phyloP scores from a whole-genome alignment of 2,888 invertebrate genomes.

The Leptinotarsa haldemani region DNA sequence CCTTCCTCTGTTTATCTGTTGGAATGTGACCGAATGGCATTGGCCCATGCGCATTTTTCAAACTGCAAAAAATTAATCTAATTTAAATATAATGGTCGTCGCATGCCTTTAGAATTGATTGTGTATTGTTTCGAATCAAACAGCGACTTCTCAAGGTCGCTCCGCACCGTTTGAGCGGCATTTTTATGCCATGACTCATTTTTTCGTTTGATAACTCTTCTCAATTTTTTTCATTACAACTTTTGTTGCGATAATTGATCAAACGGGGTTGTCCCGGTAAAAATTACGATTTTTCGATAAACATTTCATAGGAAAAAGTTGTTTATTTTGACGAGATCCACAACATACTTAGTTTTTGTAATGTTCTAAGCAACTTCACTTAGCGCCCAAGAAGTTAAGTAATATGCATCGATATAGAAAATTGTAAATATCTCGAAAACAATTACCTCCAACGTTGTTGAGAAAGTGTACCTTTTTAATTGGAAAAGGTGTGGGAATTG shows the following conservation, averaged over 20 bases:
- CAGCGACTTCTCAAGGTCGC: slow-evolving; percentile 4
- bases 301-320: too few species aligned
- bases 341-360: too few species aligned
- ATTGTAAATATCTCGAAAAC: too few species aligned
- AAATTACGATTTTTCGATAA: background rate
- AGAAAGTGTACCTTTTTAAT: too few species aligned
- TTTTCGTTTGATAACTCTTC: background rate
- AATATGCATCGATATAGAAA: too few species aligned
- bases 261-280: background rate
- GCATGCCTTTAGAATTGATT: slow-evolving; percentile 16
- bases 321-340: too few species aligned
- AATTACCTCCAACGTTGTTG: too few species aligned
- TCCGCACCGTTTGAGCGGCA: background rate
- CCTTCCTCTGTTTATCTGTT: background rate
- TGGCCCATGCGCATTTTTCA: slow-evolving; percentile 19
- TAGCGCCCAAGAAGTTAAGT: too few species aligned
- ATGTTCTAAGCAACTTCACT: too few species aligned
- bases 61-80: slow-evolving; percentile 15
- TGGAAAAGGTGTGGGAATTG: too few species aligned
- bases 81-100: slow-evolving; percentile 17
- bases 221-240: slow-evolving; percentile 10
- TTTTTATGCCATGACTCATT: slow-evolving; percentile 10
- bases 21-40: slow-evolving; percentile 20
- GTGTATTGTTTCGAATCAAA: slow-evolving; percentile 17
- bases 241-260: slow-evolving; percentile 1